Evolutionary conservation across 1,140 invertebrate species (phyloP).

Genomic region (Drosophila kanapiae): DNA sequence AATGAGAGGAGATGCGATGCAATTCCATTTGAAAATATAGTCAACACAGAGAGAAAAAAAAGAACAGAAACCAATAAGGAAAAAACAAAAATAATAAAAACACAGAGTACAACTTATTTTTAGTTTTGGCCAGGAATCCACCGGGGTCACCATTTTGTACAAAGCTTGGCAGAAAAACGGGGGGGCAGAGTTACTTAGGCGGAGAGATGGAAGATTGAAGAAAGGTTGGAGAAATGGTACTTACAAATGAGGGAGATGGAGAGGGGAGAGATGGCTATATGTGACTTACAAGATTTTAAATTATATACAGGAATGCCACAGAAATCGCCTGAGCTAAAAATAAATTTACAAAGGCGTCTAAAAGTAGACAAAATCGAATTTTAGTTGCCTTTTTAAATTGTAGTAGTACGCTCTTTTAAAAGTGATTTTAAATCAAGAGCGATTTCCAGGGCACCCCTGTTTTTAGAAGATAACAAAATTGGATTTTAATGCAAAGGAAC

Average conservation of each 20-base stretch:
- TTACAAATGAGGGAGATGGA: conserved; percentile 18
- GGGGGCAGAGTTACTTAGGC: conserved; percentile 65
- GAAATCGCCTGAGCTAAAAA: neutral
- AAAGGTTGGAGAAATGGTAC: conserved; percentile 15
- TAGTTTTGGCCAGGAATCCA: conserved; percentile 46
- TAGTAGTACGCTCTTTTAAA: neutral
- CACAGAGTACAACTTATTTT: conserved; percentile 72
- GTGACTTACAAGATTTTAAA: neutral
- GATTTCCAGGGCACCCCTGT: neutral
- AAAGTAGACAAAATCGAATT: neutral
- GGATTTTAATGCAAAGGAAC: too few species aligned
- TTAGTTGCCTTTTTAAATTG: neutral
- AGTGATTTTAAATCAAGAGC: neutral
- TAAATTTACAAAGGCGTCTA: neutral
- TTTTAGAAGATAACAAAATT: too few species aligned
- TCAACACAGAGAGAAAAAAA: conserved; percentile 17
- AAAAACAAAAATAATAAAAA: neutral
- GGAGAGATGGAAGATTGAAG: conserved; percentile 1
- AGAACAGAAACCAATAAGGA: conserved; percentile 42
- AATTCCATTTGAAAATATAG: conserved; percentile 72
- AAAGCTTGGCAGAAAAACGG: conserved; percentile 41
- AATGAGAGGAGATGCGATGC: conserved; percentile 41
- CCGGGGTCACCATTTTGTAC: conserved; percentile 45
- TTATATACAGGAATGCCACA: neutral
- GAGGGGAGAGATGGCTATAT: neutral